Base-by-base conservation (phyloP, 1,140 invertebrate genomes). In the Eubasilissa regina region DNA sequence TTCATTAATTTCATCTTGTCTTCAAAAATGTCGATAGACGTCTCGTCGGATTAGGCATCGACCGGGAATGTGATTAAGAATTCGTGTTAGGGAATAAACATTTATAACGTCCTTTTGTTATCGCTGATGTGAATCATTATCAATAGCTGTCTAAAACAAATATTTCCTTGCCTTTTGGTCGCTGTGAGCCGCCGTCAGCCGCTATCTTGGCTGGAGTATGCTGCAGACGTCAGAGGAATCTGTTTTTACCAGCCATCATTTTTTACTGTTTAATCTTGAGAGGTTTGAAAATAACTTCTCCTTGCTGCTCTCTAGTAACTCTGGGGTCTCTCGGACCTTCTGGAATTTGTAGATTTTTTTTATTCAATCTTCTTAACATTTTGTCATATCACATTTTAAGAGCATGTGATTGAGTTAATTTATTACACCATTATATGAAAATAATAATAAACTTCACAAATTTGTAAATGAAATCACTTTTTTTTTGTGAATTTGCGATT, bases 61-160 rank as follows among this genome's bases (percentile, higher is more conserved):
- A 56, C 44, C 51, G 66, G 76, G 45, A 19, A 51, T 70, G 70
- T 64, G 76, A 78, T 78, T 78, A 58, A 58, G 75, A 70, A 78
- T 78, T 78, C 64, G 76, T 78, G 62, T 78, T 70, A 43, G 35
- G 15, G 64, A 78, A 78, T 70, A 78, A 78, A 55, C 51, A 70
- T 78, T 78, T 78, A 70, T 78, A 35, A 58, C 51, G 66, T 70
- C 66, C 51, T 45, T 78, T 74, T 73, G 77, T 47, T 78, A 74
- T 78, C 68, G 44, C 43, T 7, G 51, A 4, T 8, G 60, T 19
- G 55, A 15, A 78, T 78, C 77, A 53, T 78, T 73, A 78, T 78
- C 73, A 78, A 78, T 78, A 62, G 77, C 68, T 74, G 68, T 78
- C 77, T 74, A 72, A 64, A 78, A 74, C 68, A 78, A 78, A 78